These are phyloP conservation scores for Paedocypris micromegethes DNA, from an alignment of 2,797 vertebrate genomes.

Conservation along the genomic window DNA sequence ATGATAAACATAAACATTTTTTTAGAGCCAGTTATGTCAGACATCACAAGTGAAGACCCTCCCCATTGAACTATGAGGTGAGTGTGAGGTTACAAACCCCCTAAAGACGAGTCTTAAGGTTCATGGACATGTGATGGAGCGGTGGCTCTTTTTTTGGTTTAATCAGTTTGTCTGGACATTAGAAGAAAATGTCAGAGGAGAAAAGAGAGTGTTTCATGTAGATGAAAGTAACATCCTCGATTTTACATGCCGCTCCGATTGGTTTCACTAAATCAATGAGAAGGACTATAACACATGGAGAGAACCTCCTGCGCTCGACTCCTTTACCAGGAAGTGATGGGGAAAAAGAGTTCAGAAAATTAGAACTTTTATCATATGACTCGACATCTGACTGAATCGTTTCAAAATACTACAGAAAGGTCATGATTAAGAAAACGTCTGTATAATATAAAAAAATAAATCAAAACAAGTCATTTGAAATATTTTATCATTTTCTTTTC, in stretches of 20 bases:
- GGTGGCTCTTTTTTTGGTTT: constrained; percentile 50
- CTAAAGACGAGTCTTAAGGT: constrained; percentile 49
- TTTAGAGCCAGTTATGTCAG: too few relatives aligned
- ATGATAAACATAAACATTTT: too few relatives aligned
- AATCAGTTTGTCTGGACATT: constrained; percentile 61
- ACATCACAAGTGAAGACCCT: constrained; percentile 3
- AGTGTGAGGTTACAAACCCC: constrained; percentile 23
- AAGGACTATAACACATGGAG: constrained; percentile 55
- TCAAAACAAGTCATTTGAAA: too few relatives aligned
- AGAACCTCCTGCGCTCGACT: constrained; percentile 37
- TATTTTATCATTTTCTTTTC: too few relatives aligned
- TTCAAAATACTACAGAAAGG: too few relatives aligned
- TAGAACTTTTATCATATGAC: too few relatives aligned
- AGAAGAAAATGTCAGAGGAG: constrained; percentile 59
- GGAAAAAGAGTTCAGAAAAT: too few relatives aligned
- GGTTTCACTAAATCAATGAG: constrained; percentile 70
- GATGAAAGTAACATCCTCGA: constrained; percentile 60
- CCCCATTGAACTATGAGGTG: constrained; percentile 1
- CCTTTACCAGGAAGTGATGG: too few relatives aligned
- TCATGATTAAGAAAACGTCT: too few relatives aligned
- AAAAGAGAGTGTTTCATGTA: constrained; percentile 63
- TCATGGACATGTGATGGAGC: constrained; percentile 61
- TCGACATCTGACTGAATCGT: too few relatives aligned
- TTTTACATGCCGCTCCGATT: constrained; percentile 62
- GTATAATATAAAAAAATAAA: too few relatives aligned